Percentiles rank a stretch among this genome's conserved stretches.
Conservation (phyloP, 2,113 vertebrate genomes). For the Nycticorax nycticorax region DNA sequence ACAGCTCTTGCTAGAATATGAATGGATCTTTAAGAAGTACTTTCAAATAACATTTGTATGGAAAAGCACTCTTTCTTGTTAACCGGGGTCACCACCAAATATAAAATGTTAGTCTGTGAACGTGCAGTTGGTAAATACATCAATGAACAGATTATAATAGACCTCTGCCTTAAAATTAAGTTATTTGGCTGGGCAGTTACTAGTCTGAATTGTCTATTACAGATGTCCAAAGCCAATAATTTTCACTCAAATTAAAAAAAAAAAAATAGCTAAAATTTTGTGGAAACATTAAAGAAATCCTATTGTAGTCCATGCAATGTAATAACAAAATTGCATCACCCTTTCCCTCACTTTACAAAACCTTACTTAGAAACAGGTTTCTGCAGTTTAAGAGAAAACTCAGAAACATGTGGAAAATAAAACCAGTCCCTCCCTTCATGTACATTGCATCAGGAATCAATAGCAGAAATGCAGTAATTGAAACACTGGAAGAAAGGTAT, state of each 20-base stretch:
- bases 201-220: not conserved
- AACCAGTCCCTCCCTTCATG: not conserved
- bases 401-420: not conserved
- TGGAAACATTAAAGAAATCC: not conserved
- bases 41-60: not conserved
- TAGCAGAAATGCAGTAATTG: not conserved
- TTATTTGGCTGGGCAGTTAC: not conserved
- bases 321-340: not conserved
- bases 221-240: not conserved
- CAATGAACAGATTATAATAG: not conserved
- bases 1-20: not conserved
- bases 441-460: not conserved
- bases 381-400: not conserved
- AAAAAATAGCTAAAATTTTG: not conserved
- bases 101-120: not conserved
- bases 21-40: not conserved
- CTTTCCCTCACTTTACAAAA: not conserved
- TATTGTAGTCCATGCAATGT: not conserved
- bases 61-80: not conserved
- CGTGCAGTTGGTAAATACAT: not conserved
- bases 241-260: not conserved
- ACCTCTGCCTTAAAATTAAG: not conserved
- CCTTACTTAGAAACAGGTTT: not conserved
- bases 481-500: not conserved
- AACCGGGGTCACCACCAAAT: not conserved